These are phyloP conservation scores for Aradus depressus DNA, from an alignment of 2,888 invertebrate species.

Conservation along the genomic window DNA sequence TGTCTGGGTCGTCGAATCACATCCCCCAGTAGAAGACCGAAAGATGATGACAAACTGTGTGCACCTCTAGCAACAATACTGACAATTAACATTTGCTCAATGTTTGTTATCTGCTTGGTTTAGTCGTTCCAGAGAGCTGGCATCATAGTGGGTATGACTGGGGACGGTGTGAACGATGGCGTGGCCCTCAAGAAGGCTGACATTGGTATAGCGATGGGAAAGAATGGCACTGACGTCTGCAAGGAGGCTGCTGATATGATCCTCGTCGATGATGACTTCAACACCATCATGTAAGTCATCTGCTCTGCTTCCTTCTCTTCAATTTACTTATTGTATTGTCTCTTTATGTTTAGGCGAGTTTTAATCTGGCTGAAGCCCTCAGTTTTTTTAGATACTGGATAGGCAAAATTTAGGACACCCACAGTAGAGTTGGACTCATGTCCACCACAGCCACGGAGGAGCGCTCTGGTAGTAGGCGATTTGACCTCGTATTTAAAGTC, in stretches of 20 bases:
- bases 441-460: too few species aligned
- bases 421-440: too few species aligned
- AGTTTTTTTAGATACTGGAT: too few species aligned
- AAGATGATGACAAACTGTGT: too few species aligned
- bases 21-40: too few species aligned
- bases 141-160: slow-evolving; percentile 97
- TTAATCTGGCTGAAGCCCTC: too few species aligned
- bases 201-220: slow-evolving; percentile 96
- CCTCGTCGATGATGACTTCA: slow-evolving; percentile 93
- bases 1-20: too few species aligned
- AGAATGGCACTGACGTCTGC: slow-evolving; percentile 92
- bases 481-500: too few species aligned
- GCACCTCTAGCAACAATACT: background rate
- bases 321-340: background rate
- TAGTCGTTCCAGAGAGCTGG: slow-evolving; percentile 80
- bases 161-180: slow-evolving; percentile 98
- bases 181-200: slow-evolving; percentile 95
- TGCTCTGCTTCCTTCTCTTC: background rate
- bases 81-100: background rate
- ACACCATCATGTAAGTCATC: slow-evolving; percentile 79
- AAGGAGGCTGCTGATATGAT: slow-evolving; percentile 99
- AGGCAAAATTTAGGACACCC: too few species aligned
- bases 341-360: background rate
- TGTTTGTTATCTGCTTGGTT: slow-evolving; percentile 14
- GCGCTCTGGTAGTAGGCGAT: too few species aligned